Conservation (phyloP, 2,888 invertebrate species). For the Metopia argyrocephala region DNA sequence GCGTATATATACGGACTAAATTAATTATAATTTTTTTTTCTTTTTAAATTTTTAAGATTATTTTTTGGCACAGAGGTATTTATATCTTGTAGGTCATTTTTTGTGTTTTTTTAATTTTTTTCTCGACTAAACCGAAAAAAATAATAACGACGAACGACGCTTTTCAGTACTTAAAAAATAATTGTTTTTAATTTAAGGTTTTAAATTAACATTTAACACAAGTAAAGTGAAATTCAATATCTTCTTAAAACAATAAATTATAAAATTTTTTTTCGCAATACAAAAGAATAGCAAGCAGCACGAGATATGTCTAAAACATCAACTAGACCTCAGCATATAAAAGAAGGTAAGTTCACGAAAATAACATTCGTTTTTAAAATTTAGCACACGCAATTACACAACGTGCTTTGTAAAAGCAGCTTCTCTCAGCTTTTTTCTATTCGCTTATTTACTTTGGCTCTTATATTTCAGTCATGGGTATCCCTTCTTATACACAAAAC, state of each 20-base stretch:
- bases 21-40: not conserved
- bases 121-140: not conserved
- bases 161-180: too few species aligned
- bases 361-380: not conserved
- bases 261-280: not conserved
- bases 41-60: slow-evolving; percentile 9
- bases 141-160: too few species aligned
- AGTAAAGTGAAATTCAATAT: not conserved
- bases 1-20: not conserved
- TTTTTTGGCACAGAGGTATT: slow-evolving; percentile 38
- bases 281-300: slow-evolving; percentile 49
- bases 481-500: too few species aligned
- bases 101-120: slow-evolving; percentile 27
- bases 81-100: slow-evolving; percentile 52
- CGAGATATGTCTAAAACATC: slow-evolving; percentile 43
- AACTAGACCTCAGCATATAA: slow-evolving; percentile 9
- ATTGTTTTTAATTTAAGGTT: not conserved
- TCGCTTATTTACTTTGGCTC: too few species aligned
- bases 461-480: too few species aligned
- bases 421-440: too few species aligned
- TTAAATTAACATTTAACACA: slow-evolving; percentile 12
- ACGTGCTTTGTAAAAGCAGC: too few species aligned
- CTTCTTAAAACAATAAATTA: too few species aligned
- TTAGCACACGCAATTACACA: too few species aligned
- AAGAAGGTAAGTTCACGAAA: slow-evolving; percentile 38